These are phyloP conservation scores for Cephus rjabovi DNA, from an alignment of 2,888 invertebrate species.

Conservation along the genomic window DNA sequence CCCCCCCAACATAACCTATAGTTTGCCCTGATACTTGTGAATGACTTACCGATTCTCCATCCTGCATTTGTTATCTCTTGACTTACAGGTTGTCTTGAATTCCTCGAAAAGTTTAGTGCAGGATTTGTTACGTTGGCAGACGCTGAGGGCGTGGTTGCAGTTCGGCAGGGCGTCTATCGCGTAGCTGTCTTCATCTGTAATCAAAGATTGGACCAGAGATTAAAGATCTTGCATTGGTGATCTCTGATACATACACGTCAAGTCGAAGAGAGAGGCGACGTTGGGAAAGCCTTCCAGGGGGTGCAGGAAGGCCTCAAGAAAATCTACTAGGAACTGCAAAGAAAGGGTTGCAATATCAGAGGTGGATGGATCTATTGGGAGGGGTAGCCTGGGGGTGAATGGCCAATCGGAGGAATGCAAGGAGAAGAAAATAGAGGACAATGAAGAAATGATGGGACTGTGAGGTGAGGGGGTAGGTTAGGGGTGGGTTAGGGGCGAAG, in stretches of 20 bases:
- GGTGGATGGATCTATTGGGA: too few species aligned
- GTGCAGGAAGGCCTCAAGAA: neutral
- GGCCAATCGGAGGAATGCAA: neutral
- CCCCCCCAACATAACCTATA: neutral
- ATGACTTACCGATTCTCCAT: constrained; percentile 86
- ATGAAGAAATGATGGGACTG: too few species aligned
- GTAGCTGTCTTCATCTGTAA: constrained; percentile 89
- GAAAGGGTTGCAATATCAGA: neutral
- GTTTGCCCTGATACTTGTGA: neutral
- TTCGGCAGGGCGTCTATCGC: constrained; percentile 90
- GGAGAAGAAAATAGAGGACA: neutral
- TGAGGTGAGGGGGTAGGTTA: neutral
- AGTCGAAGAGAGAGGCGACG: too few species aligned
- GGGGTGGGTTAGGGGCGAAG: constrained; percentile 9
- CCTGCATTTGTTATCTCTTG: constrained; percentile 86
- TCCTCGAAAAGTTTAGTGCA: constrained; percentile 87
- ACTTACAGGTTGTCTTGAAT: constrained; percentile 89
- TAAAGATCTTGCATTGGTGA: neutral
- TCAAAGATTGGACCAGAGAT: constrained; percentile 31
- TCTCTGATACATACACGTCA: too few species aligned
- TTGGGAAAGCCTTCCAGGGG: too few species aligned
- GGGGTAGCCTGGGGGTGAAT: too few species aligned
- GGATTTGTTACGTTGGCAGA: constrained; percentile 84
- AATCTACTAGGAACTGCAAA: neutral
- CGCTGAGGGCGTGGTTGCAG: constrained; percentile 88